Percentiles rank a stretch among this genome's conserved stretches.
phyloP scores from a whole-genome alignment of 2,888 invertebrate species.

The Coenonympha arcania region DNA sequence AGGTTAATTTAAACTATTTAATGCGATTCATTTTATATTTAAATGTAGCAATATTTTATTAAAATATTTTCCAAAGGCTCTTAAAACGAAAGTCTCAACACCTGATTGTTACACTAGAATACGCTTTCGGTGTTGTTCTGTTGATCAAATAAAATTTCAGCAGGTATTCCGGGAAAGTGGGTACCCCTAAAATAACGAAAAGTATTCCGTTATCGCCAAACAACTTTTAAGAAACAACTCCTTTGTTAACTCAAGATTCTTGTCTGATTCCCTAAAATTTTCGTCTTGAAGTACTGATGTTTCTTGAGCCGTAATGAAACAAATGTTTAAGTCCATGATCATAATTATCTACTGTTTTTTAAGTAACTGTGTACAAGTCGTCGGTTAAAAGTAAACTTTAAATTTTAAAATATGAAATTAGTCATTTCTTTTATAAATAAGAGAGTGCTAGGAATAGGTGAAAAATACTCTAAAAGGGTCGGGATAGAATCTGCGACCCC shows the following conservation, averaged over 20 bases:
- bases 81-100: too few relatives aligned
- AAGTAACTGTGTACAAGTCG: not conserved
- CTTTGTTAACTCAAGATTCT: constrained; percentile 1
- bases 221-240: constrained; percentile 2
- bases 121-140: not conserved
- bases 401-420: too few relatives aligned
- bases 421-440: too few relatives aligned
- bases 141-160: not conserved
- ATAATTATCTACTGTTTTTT: not conserved
- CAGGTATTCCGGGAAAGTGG: not conserved
- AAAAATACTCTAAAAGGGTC: too few relatives aligned
- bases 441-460: too few relatives aligned
- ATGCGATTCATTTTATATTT: too few relatives aligned
- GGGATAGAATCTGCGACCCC: too few relatives aligned
- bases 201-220: not conserved
- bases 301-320: not conserved
- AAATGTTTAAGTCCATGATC: not conserved
- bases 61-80: too few relatives aligned
- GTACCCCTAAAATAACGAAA: not conserved
- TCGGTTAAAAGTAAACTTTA: too few relatives aligned
- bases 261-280: not conserved
- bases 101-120: not conserved
- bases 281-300: not conserved
- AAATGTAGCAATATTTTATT: too few relatives aligned
- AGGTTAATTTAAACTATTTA: too few relatives aligned